A percentile compares a stretch with the other conserved stretches of the same genome.
Evolutionary conservation across 1,140 invertebrate species (phyloP).

Genomic region (Maconellicoccus hirsutus): DNA sequence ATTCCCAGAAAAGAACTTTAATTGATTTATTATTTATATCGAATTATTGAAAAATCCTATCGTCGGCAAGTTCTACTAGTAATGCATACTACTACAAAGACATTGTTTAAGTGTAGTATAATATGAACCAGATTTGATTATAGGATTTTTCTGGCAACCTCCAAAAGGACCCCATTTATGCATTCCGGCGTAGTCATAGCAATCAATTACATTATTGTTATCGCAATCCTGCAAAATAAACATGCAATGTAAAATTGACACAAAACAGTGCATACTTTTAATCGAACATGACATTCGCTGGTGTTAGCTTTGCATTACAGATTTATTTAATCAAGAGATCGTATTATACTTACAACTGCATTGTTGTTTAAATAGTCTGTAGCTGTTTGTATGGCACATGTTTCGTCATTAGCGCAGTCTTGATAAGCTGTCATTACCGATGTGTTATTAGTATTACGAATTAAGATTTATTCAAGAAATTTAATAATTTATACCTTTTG

Average conservation of each 20-base stretch:
- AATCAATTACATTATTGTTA: constrained; percentile 57
- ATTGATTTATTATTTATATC: too few species aligned
- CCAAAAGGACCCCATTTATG: constrained; percentile 66
- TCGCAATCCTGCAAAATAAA: constrained; percentile 60
- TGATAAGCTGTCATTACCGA: constrained; percentile 28
- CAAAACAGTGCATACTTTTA: too few species aligned
- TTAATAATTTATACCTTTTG: too few species aligned
- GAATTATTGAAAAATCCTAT: too few species aligned
- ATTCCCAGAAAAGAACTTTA: too few species aligned
- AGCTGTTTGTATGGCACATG: constrained; percentile 58
- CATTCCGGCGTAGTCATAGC: constrained; percentile 68
- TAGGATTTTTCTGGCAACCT: constrained; percentile 37
- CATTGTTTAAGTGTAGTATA: too few species aligned
- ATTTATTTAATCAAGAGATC: background rate
- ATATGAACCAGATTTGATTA: background rate
- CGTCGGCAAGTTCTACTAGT: too few species aligned
- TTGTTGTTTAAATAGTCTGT: constrained; percentile 69
- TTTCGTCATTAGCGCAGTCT: constrained; percentile 55
- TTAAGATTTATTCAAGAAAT: too few species aligned
- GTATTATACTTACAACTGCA: constrained; percentile 43
- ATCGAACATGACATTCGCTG: too few species aligned
- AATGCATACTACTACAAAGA: too few species aligned
- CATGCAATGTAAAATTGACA: too few species aligned
- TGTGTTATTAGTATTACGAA: too few species aligned
- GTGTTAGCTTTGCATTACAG: background rate